A percentile compares a stretch with the other conserved stretches of the same genome.
phyloP scores from a whole-genome alignment of 92 coral and sea anemone species.

The Nematostella vectensis region DNA sequence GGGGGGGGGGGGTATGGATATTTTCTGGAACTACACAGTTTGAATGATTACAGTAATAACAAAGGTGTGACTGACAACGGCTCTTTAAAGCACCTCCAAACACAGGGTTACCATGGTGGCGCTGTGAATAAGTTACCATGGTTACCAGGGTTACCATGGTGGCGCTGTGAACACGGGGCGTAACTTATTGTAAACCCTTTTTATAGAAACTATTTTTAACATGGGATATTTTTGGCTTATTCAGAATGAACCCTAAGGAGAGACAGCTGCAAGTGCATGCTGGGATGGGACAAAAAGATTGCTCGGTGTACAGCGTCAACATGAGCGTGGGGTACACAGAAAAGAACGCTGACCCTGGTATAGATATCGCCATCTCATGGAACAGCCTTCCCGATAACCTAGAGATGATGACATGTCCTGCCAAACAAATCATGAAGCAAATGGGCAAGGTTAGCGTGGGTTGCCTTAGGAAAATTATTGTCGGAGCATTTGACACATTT shows the following conservation, averaged over 20 bases:
- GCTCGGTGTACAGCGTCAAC: slow-evolving; percentile 18
- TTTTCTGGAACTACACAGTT: too few relatives aligned
- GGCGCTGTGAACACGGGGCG: too few relatives aligned
- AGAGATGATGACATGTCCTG: slow-evolving; percentile 21
- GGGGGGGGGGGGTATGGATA: too few relatives aligned
- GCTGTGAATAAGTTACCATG: too few relatives aligned
- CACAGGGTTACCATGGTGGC: too few relatives aligned
- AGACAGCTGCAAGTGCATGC: slow-evolving; percentile 1
- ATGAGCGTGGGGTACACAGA: slow-evolving; percentile 3
- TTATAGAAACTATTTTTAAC: too few relatives aligned
- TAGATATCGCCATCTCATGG: slow-evolving; percentile 20
- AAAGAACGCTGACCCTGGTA: slow-evolving; percentile 14
- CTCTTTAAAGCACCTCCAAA: too few relatives aligned
- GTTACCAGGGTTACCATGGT: too few relatives aligned
- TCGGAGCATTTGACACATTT: neutral
- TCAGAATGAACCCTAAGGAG: slow-evolving; percentile 16
- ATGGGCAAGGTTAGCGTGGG: slow-evolving; percentile 15
- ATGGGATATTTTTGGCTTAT: too few relatives aligned
- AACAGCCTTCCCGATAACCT: slow-evolving; percentile 9
- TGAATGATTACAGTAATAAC: too few relatives aligned
- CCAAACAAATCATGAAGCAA: slow-evolving; percentile 2
- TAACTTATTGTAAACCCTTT: too few relatives aligned
- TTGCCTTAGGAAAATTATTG: neutral
- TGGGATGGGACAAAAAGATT: slow-evolving; percentile 30
- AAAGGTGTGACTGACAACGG: too few relatives aligned